Evolutionary conservation across 92 coral and sea anemone species (phyloP).

Genomic region (Phenganax marumi): DNA sequence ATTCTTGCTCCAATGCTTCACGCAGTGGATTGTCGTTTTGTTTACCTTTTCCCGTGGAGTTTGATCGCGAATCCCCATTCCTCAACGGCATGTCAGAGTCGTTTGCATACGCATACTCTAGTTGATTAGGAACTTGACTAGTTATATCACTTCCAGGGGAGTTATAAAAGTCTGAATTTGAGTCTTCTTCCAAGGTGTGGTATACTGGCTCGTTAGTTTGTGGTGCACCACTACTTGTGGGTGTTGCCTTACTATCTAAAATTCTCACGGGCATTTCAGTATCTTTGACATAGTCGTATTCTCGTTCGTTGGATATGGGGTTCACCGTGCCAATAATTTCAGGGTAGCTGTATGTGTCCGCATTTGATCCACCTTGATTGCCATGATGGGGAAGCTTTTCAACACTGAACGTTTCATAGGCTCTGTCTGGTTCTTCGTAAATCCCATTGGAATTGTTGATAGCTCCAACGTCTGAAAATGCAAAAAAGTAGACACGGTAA

Average conservation of each 20-base stretch:
- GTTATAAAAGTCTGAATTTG: not conserved
- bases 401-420: constrained; percentile 2
- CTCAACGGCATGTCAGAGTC: not conserved
- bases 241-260: not conserved
- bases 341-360: not conserved
- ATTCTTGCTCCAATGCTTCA: too few relatives aligned
- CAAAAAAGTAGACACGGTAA: not conserved
- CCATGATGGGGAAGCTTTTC: not conserved
- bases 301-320: not conserved
- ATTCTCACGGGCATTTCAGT: not conserved
- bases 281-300: not conserved
- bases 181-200: constrained; percentile 2
- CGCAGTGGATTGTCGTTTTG: too few relatives aligned
- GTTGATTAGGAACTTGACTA: not conserved
- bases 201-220: not conserved
- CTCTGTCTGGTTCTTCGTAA: constrained; percentile 16
- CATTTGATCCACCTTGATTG: not conserved
- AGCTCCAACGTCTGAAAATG: constrained; percentile 13
- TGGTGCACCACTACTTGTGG: not conserved
- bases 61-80: too few relatives aligned
- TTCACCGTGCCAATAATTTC: not conserved
- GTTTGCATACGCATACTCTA: not conserved
- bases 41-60: too few relatives aligned
- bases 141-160: not conserved
- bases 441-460: not conserved